A percentile compares a stretch with the other conserved stretches of the same genome.
Evolutionary conservation across 2,113 vertebrate species (phyloP).

Genomic region (Conger conger): DNA sequence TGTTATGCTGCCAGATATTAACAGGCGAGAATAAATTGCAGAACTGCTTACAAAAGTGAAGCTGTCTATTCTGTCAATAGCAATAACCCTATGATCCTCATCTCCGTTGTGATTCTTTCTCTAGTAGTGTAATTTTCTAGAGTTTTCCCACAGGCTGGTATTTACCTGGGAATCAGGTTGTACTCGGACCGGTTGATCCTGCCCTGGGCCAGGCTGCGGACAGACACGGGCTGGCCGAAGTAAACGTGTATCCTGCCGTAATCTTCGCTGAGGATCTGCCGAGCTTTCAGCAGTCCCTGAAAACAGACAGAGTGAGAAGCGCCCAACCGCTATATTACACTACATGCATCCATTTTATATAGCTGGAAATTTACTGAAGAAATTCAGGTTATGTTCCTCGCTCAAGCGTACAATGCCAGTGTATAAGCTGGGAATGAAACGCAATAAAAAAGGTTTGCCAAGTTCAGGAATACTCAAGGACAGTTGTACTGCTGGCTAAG

Average conservation of each 20-base stretch:
- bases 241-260: slow-evolving; percentile 92
- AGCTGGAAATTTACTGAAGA: no score
- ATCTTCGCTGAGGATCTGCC: slow-evolving; percentile 86
- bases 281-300: slow-evolving; percentile 91
- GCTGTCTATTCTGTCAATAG: background rate
- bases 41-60: background rate
- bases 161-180: slow-evolving; percentile 86
- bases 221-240: slow-evolving; percentile 86
- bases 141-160: no score
- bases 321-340: background rate
- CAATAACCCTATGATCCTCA: background rate
- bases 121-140: background rate
- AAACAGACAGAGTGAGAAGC: no score
- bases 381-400: no score
- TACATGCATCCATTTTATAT: background rate
- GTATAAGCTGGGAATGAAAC: no score
- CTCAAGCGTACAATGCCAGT: no score
- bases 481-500: background rate
- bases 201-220: slow-evolving; percentile 81
- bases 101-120: background rate
- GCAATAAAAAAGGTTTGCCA: background rate
- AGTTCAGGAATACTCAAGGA: no score
- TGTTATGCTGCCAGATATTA: no score
- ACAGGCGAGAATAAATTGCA: no score
- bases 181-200: slow-evolving; percentile 76